Percentiles rank a stretch among this genome's conserved stretches.
Conservation (phyloP, 2,113 vertebrate genomes). For the Xerus inauris region DNA sequence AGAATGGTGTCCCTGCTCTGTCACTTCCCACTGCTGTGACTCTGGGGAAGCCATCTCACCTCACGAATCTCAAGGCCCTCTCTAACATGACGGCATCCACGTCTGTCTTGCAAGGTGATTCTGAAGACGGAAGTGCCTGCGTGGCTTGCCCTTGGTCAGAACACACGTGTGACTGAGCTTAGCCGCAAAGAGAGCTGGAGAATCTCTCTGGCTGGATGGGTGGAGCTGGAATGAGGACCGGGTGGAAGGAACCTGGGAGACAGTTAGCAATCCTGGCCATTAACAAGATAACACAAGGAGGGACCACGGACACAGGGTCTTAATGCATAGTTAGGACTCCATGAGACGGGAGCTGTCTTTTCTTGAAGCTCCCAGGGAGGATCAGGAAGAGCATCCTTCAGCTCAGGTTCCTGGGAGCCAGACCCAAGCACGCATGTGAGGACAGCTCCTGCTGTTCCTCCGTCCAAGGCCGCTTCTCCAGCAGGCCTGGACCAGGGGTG, state of each 20-base stretch:
- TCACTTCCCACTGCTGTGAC: not conserved
- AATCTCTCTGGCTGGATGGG: not conserved
- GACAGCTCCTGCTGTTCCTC: no score
- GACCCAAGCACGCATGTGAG: not conserved
- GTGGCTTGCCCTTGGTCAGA: not conserved
- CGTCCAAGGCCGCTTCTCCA: not conserved
- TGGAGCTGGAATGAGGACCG: not conserved
- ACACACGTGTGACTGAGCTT: not conserved
- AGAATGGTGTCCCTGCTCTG: not conserved
- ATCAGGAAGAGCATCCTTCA: not conserved
- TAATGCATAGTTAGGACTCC: not conserved
- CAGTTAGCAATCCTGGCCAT: not conserved
- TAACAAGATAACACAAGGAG: not conserved
- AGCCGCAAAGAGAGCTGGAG: not conserved
- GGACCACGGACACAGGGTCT: not conserved
- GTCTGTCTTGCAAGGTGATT: not conserved
- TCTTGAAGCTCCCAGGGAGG: not conserved
- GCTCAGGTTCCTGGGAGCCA: not conserved
- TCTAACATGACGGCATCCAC: not conserved
- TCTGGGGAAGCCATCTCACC: not conserved
- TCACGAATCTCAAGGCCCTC: not conserved
- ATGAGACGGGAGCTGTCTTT: not conserved
- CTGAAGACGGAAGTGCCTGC: not conserved
- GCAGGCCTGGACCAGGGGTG: not conserved
- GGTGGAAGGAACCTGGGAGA: no score